Percentiles rank a stretch among this genome's conserved stretches.
Evolutionary conservation across 2,888 invertebrate genomes (phyloP).

Genomic region (Andricus quercusramuli): DNA sequence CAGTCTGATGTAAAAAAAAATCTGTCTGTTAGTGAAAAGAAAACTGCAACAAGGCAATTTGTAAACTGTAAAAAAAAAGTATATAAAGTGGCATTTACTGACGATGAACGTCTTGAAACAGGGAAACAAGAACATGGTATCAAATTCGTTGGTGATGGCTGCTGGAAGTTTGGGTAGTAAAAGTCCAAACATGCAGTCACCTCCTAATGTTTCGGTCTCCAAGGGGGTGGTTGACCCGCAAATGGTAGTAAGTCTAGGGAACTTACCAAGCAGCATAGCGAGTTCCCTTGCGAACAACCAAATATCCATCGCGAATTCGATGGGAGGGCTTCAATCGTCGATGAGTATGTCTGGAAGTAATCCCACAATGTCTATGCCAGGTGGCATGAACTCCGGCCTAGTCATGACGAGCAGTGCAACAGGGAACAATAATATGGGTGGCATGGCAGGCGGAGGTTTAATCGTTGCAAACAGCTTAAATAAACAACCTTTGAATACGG

Average conservation of each 20-base stretch:
- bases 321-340: conserved; percentile 80
- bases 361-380: conserved; percentile 76
- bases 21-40: not conserved
- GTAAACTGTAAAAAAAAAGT: not conserved
- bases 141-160: conserved; percentile 86
- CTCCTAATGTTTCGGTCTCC: conserved; percentile 90
- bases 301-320: conserved; percentile 78
- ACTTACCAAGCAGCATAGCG: conserved; percentile 80
- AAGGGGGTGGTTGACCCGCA: conserved; percentile 82
- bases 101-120: conserved; percentile 77
- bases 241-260: conserved; percentile 82
- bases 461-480: conserved; percentile 88
- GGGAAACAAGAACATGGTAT: conserved; percentile 86
- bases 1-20: not conserved
- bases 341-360: conserved; percentile 82
- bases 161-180: conserved; percentile 89
- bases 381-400: conserved; percentile 82
- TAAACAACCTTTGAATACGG: conserved; percentile 83
- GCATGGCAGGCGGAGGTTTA: conserved; percentile 86
- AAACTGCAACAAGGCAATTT: conserved; percentile 1
- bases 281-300: conserved; percentile 79
- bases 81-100: not conserved
- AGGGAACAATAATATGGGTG: conserved; percentile 79
- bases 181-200: conserved; percentile 91
- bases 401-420: conserved; percentile 89